These are phyloP conservation scores for Drosophila pseudotakahashii DNA, from an alignment of 2,888 invertebrate species.

Conservation along the genomic window DNA sequence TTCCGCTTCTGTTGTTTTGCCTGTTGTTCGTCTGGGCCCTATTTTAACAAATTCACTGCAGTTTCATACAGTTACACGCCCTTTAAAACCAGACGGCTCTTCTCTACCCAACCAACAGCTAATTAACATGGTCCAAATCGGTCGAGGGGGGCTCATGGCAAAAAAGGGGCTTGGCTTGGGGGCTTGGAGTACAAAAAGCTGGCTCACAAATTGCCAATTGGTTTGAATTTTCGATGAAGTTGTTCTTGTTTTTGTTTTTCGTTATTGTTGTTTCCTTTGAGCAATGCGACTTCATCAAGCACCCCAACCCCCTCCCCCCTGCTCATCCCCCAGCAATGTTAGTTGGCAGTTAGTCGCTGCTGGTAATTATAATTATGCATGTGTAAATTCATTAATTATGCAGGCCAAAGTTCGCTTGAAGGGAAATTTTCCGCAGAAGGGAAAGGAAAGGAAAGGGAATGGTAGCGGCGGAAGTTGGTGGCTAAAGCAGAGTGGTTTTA, in stretches of 20 bases:
- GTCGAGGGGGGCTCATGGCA: not conserved
- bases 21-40: slow-evolving; percentile 24
- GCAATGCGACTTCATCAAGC: slow-evolving; percentile 20
- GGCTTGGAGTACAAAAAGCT: slow-evolving; percentile 20
- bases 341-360: slow-evolving; percentile 48
- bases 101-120: slow-evolving; percentile 12
- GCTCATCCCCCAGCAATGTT: not conserved
- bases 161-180: slow-evolving; percentile 10
- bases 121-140: slow-evolving; percentile 43
- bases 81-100: slow-evolving; percentile 4
- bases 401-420: slow-evolving; percentile 52
- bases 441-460: not conserved
- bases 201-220: slow-evolving; percentile 72
- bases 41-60: slow-evolving; percentile 70
- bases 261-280: slow-evolving; percentile 27
- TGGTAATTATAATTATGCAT: slow-evolving; percentile 73
- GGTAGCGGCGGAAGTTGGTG: not conserved
- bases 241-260: slow-evolving; percentile 26
- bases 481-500: slow-evolving; percentile 11
- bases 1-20: slow-evolving; percentile 2
- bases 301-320: not conserved
- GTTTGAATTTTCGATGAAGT: slow-evolving; percentile 71
- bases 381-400: slow-evolving; percentile 71
- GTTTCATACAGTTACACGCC: slow-evolving; percentile 35
- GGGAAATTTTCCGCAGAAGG: slow-evolving; percentile 12